Conservation (phyloP, 2,113 vertebrate species). For the Oncorhynchus tshawytscha region DNA sequence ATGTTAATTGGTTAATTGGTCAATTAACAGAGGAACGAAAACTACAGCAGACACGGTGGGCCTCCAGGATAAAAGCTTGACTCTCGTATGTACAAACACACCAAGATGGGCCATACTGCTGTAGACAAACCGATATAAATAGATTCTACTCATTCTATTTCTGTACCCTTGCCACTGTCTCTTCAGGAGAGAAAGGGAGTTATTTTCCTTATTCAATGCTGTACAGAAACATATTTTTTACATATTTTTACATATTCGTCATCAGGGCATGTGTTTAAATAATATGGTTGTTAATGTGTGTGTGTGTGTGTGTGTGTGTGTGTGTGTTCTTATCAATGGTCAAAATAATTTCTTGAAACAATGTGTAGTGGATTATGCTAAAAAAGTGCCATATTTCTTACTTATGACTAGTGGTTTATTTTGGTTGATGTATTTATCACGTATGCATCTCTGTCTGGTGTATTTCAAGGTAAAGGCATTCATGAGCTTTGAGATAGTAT, state of each 20-base stretch:
- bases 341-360: conserved; percentile 24
- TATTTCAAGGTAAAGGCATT: neutral
- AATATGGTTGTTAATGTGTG: conserved; percentile 48
- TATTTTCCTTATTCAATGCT: conserved; percentile 78
- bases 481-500: neutral
- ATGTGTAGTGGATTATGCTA: conserved; percentile 48
- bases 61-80: no score
- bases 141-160: neutral
- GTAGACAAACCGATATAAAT: no score
- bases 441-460: conserved; percentile 13
- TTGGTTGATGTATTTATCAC: conserved; percentile 36
- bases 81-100: no score
- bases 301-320: conserved; percentile 38
- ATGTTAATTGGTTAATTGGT: no score
- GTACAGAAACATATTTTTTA: conserved; percentile 74
- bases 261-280: conserved; percentile 70
- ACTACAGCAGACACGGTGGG: no score
- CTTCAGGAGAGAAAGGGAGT: conserved; percentile 28
- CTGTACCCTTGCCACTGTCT: conserved; percentile 5
- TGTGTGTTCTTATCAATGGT: conserved; percentile 59
- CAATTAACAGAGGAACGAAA: no score
- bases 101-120: no score
- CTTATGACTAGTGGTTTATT: conserved; percentile 59
- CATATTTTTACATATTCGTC: conserved; percentile 76
- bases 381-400: conserved; percentile 74